phyloP scores from a whole-genome alignment of 2,797 vertebrate species.

The Paramormyrops hopkinsi region DNA sequence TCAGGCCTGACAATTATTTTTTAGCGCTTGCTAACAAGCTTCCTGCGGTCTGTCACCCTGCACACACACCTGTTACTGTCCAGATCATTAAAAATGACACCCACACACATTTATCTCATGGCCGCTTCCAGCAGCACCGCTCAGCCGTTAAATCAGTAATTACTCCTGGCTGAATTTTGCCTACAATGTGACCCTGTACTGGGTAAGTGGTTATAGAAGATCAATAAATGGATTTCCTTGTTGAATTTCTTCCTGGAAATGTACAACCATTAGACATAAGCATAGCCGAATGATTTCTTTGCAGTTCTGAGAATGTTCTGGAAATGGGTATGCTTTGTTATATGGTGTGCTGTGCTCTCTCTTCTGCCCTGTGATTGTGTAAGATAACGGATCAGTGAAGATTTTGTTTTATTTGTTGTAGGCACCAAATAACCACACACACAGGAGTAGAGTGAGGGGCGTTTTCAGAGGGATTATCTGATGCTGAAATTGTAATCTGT shows the following conservation, averaged over 20 bases:
- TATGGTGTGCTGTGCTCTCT: neutral
- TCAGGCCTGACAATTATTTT: neutral
- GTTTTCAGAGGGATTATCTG: neutral
- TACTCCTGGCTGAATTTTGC: neutral
- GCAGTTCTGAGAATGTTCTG: neutral
- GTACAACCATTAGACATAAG: neutral
- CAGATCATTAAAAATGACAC: neutral
- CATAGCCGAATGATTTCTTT: neutral
- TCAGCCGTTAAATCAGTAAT: neutral
- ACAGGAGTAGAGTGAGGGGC: neutral
- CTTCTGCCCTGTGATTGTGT: neutral
- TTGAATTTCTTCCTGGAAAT: neutral
- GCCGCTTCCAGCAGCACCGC: neutral
- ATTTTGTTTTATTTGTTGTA: neutral
- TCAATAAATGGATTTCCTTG: neutral
- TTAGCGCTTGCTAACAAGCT: neutral
- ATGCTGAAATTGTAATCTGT: neutral
- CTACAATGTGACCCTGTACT: neutral
- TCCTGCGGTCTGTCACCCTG: neutral
- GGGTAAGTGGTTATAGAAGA: neutral
- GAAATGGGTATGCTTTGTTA: neutral
- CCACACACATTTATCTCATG: neutral
- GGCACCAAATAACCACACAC: neutral
- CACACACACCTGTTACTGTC: neutral
- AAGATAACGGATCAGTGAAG: neutral